These are phyloP conservation scores for Chaetophractus vellerosus DNA, from an alignment of 2,797 vertebrate species.

Conservation along the genomic window DNA sequence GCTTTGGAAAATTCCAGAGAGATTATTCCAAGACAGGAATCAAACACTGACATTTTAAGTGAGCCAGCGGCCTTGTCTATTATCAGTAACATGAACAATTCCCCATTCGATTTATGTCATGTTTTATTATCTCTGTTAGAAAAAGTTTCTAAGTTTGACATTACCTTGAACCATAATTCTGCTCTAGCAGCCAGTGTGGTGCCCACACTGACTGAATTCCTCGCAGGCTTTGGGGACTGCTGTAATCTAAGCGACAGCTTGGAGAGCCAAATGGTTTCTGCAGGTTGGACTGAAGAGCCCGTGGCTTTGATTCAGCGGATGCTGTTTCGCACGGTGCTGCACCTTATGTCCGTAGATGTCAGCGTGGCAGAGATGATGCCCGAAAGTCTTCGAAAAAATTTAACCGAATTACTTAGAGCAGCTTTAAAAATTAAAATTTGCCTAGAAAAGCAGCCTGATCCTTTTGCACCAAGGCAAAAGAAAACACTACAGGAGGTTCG, in stretches of 20 bases:
- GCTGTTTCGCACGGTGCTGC: conserved; percentile 95
- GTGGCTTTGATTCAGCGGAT: conserved; percentile 97
- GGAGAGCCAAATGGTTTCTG: conserved; percentile 92
- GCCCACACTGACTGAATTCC: conserved; percentile 96
- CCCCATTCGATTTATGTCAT: conserved; percentile 97
- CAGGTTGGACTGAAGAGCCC: conserved; percentile 96
- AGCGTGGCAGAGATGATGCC: conserved; percentile 93
- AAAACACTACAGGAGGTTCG: conserved; percentile 93
- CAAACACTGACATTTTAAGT: conserved; percentile 90
- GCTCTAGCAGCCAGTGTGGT: conserved; percentile 94
- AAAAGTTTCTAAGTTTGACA: conserved; percentile 98
- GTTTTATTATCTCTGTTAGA: conserved; percentile 96
- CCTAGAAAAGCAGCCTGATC: conserved; percentile 93
- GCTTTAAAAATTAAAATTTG: conserved; percentile 95
- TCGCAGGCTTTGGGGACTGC: conserved; percentile 95
- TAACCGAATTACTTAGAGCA: conserved; percentile 95
- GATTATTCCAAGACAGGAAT: conserved; percentile 72
- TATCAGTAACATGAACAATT: conserved; percentile 93
- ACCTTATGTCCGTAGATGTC: conserved; percentile 95
- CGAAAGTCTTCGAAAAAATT: conserved; percentile 94
- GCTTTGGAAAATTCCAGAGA: conserved; percentile 86
- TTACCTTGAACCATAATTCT: conserved; percentile 95
- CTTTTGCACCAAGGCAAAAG: conserved; percentile 92
- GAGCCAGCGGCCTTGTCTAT: conserved; percentile 92
- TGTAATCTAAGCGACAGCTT: conserved; percentile 87